Percentiles rank a stretch among this genome's conserved stretches.
Evolutionary conservation across 2,113 vertebrate genomes (phyloP).

Genomic region (Holacanthus passer): DNA sequence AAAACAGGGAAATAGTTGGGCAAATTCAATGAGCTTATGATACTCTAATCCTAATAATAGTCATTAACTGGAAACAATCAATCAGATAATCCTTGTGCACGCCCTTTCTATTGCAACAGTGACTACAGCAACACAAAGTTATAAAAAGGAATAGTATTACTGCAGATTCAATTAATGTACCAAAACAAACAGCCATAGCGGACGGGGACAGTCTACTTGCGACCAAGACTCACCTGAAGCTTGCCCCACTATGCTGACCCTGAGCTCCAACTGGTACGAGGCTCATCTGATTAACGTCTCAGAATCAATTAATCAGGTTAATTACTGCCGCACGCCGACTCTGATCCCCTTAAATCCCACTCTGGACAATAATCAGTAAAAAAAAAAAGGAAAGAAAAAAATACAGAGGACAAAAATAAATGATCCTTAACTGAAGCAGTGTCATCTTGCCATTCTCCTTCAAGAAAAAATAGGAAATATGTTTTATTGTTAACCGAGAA

Average conservation of each 20-base stretch:
- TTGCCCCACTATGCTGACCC: conserved; percentile 30
- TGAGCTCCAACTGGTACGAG: conserved; percentile 62
- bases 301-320: conserved; percentile 83
- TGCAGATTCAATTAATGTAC: background rate
- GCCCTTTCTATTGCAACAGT: background rate
- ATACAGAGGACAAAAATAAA: background rate
- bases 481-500: background rate
- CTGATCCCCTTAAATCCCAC: conserved; percentile 66
- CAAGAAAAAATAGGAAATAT: background rate
- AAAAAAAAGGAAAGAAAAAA: conserved; percentile 5
- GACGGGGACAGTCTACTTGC: background rate
- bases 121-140: background rate
- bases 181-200: background rate
- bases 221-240: conserved; percentile 26
- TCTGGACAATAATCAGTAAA: conserved; percentile 30
- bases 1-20: background rate
- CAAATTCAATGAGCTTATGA: conserved; percentile 11
- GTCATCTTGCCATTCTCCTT: background rate
- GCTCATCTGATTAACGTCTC: conserved; percentile 77
- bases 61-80: conserved; percentile 21
- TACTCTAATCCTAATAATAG: conserved; percentile 31
- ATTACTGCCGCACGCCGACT: conserved; percentile 60
- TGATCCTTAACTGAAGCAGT: background rate
- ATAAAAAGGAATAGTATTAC: background rate
- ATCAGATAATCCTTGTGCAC: conserved; percentile 23